These are phyloP conservation scores for Selenia dentaria DNA, from an alignment of 2,888 invertebrate genomes.

Conservation along the genomic window DNA sequence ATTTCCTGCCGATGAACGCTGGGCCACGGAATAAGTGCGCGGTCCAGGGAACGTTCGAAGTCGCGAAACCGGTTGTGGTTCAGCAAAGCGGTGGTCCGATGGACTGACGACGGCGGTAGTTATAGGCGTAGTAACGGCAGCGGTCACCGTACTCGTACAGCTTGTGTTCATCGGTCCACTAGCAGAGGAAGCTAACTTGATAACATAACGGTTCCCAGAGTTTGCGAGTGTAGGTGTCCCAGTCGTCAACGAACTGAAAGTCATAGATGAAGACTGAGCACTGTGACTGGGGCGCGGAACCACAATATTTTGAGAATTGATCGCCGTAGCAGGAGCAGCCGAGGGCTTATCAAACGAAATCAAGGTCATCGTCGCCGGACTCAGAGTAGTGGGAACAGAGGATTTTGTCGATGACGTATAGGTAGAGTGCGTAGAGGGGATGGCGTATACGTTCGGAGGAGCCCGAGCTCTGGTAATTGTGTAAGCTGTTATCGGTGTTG, in stretches of 20 bases:
- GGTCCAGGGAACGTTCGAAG: conserved; percentile 26
- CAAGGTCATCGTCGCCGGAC: conserved; percentile 6
- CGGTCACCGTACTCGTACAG: conserved; percentile 1
- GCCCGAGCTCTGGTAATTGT: conserved; percentile 6
- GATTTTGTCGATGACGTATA: neutral
- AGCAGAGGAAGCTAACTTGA: conserved; percentile 6
- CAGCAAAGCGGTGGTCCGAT: conserved; percentile 2
- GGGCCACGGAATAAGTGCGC: conserved; percentile 13
- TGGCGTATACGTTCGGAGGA: conserved; percentile 1
- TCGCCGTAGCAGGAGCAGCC: neutral
- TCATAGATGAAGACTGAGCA: neutral
- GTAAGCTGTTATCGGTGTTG: conserved; percentile 7
- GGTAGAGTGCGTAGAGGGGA: neutral
- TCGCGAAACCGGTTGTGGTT: neutral
- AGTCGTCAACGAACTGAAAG: neutral
- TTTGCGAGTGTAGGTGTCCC: conserved; percentile 3
- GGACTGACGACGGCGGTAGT: conserved; percentile 5
- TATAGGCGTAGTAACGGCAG: conserved; percentile 7
- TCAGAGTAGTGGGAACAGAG: neutral
- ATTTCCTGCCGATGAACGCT: conserved; percentile 5
- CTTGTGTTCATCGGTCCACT: neutral
- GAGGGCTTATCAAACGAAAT: conserved; percentile 3
- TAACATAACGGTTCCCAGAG: conserved; percentile 5
- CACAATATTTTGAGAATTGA: neutral
- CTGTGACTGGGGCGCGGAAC: neutral